A percentile compares a stretch with the other conserved stretches of the same genome.
These are phyloP conservation scores for Microtus ochrogaster DNA, from an alignment of 2,113 vertebrate species.

Conservation along the genomic window DNA sequence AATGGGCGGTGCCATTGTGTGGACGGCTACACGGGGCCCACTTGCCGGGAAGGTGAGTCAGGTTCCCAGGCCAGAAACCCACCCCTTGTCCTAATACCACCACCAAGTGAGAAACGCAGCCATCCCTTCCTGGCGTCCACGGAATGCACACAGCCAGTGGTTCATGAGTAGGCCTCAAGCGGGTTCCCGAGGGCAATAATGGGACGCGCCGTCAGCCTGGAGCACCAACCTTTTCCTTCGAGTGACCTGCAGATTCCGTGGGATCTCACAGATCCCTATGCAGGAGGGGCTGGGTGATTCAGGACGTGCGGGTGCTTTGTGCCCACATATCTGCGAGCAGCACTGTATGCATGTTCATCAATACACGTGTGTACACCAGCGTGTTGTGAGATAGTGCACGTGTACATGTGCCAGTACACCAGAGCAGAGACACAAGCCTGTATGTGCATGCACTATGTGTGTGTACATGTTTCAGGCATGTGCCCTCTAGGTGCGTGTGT, in stretches of 20 bases:
- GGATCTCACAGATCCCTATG: neutral
- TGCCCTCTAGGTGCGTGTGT: too few relatives aligned
- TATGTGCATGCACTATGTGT: neutral
- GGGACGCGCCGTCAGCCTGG: rapidly evolving
- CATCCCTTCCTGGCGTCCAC: rapidly evolving
- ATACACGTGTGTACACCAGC: too few relatives aligned
- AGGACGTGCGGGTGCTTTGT: rapidly evolving
- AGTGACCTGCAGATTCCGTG: too few relatives aligned
- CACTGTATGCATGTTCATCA: neutral
- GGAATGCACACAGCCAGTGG: rapidly evolving
- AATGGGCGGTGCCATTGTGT: conserved; percentile 92
- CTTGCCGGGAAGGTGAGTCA: conserved; percentile 90
- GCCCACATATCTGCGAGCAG: neutral
- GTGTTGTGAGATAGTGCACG: neutral
- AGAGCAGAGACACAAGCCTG: neutral
- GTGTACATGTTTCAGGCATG: neutral
- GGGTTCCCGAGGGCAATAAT: rapidly evolving
- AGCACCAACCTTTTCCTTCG: neutral
- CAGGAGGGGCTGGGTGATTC: too few relatives aligned
- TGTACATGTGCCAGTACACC: too few relatives aligned
- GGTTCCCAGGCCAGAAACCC: rapidly evolving
- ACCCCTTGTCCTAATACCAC: too few relatives aligned
- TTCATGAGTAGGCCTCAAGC: rapidly evolving
- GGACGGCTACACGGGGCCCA: conserved; percentile 87
- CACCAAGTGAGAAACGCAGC: neutral